These are phyloP conservation scores for Lasius platythorax DNA, from an alignment of 2,888 invertebrate species.

Conservation along the genomic window DNA sequence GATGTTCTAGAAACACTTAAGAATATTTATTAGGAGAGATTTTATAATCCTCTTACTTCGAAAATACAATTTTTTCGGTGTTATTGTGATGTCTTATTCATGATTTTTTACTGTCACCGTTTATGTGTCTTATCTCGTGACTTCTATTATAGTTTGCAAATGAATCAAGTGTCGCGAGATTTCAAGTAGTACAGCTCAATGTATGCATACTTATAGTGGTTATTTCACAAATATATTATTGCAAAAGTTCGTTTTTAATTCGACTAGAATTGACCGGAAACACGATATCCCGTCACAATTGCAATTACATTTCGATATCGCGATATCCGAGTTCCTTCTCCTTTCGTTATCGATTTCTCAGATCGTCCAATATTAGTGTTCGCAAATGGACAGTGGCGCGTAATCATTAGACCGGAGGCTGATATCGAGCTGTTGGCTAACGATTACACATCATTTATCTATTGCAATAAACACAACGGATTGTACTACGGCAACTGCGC, in stretches of 20 bases:
- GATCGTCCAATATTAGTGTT: conserved; percentile 35
- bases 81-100: no score
- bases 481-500: conserved; percentile 23
- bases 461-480: conserved; percentile 38
- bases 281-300: background rate
- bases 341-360: conserved; percentile 23
- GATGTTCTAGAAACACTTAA: no score
- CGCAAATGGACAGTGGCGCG: conserved; percentile 51
- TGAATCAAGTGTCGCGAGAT: background rate
- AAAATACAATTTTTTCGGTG: no score
- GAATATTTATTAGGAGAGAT: no score
- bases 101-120: background rate
- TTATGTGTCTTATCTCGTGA: background rate
- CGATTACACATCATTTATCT: conserved; percentile 55
- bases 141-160: background rate
- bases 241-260: conserved; percentile 31
- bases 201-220: background rate
- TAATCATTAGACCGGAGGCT: conserved; percentile 51
- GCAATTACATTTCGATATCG: conserved; percentile 14
- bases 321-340: conserved; percentile 30
- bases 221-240: background rate
- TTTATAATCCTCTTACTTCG: no score
- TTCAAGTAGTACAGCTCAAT: conserved; percentile 8
- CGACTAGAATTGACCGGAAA: conserved; percentile 26
- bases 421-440: conserved; percentile 48